Conservation (phyloP, 1,140 invertebrate genomes). For the Acromyrmex heyeri region DNA sequence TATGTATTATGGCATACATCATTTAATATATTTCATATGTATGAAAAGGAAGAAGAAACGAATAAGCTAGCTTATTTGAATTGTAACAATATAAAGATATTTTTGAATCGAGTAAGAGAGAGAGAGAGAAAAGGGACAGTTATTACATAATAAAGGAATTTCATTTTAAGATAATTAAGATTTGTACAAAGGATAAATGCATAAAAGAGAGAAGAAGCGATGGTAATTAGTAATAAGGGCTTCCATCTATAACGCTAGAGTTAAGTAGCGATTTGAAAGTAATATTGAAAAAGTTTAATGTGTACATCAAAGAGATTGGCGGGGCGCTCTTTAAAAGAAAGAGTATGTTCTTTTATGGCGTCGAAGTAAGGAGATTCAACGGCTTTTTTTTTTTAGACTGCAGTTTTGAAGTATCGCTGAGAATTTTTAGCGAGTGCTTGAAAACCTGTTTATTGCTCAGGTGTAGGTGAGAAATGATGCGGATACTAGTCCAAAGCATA, state of each 20-base stretch:
- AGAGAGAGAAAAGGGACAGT: not conserved
- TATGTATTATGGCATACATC: not conserved
- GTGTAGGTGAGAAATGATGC: conserved; percentile 71
- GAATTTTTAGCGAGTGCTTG: conserved; percentile 70
- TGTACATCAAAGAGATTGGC: conserved; percentile 39
- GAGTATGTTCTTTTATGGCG: conserved; percentile 7
- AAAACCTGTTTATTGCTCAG: conserved; percentile 72
- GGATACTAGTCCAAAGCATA: conserved; percentile 52
- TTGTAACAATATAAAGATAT: not conserved
- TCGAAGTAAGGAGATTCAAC: conserved; percentile 21
- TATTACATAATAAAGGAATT: not conserved
- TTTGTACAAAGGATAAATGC: not conserved
- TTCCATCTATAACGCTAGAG: not conserved
- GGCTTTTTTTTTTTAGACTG: conserved; percentile 39
- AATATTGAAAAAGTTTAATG: conserved; percentile 31
- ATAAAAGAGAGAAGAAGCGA: not conserved
- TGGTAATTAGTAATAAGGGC: conserved; percentile 4
- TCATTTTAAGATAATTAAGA: conserved; percentile 15
- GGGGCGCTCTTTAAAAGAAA: conserved; percentile 23
- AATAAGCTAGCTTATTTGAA: not conserved
- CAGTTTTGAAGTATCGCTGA: conserved; percentile 34
- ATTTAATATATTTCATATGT: conserved; percentile 39
- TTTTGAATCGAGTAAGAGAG: not conserved
- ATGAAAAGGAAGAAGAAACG: not conserved
- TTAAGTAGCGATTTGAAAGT: conserved; percentile 40